Percentiles rank a stretch among this genome's conserved stretches.
These are phyloP conservation scores for Anableps anableps DNA, from an alignment of 2,797 vertebrate genomes.

Conservation along the genomic window DNA sequence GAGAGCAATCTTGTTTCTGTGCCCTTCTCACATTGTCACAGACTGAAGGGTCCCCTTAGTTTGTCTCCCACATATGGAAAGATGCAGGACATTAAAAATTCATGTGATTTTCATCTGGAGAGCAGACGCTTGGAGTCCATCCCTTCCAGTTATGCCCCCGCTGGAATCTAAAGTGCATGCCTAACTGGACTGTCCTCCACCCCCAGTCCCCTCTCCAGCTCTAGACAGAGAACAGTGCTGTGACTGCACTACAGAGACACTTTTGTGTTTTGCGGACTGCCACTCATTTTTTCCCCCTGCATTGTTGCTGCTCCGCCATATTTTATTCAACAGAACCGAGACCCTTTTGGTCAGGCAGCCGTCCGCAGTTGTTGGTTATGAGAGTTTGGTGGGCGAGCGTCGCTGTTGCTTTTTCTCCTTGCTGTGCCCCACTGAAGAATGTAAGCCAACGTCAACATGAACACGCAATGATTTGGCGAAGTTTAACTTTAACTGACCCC, in stretches of 20 bases:
- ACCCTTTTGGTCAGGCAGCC: slow-evolving; percentile 58
- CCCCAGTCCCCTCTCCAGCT: slow-evolving; percentile 46
- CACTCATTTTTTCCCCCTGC: slow-evolving; percentile 42
- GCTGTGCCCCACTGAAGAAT: background rate
- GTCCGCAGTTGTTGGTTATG: slow-evolving; percentile 69
- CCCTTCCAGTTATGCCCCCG: slow-evolving; percentile 61
- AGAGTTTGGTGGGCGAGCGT: slow-evolving; percentile 59
- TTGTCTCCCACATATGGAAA: slow-evolving; percentile 75
- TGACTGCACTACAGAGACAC: slow-evolving; percentile 71
- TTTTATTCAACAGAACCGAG: slow-evolving; percentile 79
- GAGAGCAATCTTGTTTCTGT: slow-evolving; percentile 37
- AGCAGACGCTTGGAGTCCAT: slow-evolving; percentile 72
- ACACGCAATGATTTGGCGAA: slow-evolving; percentile 15
- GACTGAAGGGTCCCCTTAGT: slow-evolving; percentile 63
- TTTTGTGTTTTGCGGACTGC: slow-evolving; percentile 71
- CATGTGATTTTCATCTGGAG: slow-evolving; percentile 70
- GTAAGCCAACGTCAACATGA: slow-evolving; percentile 30
- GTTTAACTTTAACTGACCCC: slow-evolving; percentile 35
- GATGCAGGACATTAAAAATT: slow-evolving; percentile 78
- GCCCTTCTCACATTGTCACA: slow-evolving; percentile 56
- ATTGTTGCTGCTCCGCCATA: slow-evolving; percentile 74
- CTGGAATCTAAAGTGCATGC: slow-evolving; percentile 79
- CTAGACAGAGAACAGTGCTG: slow-evolving; percentile 64
- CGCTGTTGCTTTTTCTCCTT: slow-evolving; percentile 14
- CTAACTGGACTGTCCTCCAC: slow-evolving; percentile 56